These are phyloP conservation scores for Cydia pomonella DNA, from an alignment of 1,140 invertebrate genomes.

Conservation along the genomic window DNA sequence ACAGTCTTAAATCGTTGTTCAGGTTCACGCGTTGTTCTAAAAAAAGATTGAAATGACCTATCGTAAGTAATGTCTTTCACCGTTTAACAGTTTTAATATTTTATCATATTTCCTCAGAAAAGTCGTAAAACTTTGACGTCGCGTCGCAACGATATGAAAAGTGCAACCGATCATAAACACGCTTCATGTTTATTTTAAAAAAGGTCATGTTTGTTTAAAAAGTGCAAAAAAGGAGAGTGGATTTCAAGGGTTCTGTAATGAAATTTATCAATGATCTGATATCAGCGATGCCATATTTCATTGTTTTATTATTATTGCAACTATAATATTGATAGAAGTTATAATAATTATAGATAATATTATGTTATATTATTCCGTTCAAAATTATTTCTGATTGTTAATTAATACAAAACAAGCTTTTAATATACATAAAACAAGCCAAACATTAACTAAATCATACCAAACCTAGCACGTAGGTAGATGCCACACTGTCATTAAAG, in stretches of 20 bases:
- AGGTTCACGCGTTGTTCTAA: neutral
- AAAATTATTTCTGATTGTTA: neutral
- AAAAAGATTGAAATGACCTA: neutral
- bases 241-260: neutral
- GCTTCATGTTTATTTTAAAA: neutral
- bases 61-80: neutral
- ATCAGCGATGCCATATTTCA: too few relatives aligned
- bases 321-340: too few relatives aligned
- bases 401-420: too few relatives aligned
- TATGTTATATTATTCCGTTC: neutral
- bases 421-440: too few relatives aligned
- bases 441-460: too few relatives aligned
- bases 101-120: neutral
- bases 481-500: too few relatives aligned
- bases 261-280: neutral
- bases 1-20: too few relatives aligned
- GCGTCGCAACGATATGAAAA: slow-evolving; percentile 10
- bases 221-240: neutral
- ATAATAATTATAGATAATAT: too few relatives aligned
- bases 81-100: neutral
- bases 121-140: slow-evolving; percentile 21
- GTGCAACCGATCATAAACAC: slow-evolving; percentile 18
- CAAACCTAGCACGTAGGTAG: too few relatives aligned
- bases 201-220: neutral
- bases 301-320: too few relatives aligned